Evolutionary conservation across 2,113 vertebrate species (phyloP), one percentile per base, ranked within the genome.

Genomic region (Silurus asotus): DNA sequence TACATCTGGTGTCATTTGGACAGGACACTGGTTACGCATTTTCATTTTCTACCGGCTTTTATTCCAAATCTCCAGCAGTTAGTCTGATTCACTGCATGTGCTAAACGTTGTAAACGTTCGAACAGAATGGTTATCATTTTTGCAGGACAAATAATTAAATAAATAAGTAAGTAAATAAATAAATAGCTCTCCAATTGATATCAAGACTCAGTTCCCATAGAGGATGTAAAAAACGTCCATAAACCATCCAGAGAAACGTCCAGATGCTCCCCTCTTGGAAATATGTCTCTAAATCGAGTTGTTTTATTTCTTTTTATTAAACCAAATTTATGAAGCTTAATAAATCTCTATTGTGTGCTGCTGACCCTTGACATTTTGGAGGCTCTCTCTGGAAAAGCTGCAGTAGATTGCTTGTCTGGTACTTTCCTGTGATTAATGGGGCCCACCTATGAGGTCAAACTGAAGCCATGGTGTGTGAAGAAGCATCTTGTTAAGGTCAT

Each of bases 351-450:
- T 85, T 81, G 48, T 49, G 37, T 80, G 64, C 64, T 69, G 70
- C 67, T 8, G 74, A 83, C 70, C 70, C 75, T 74, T 64, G 56
- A 49, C 25, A 25, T 64, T 59, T 79, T 55, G 53, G 49, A 67
- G 37, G 82, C 80, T 65, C 48, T 72, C 70, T 70, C 61, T 58
- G 8, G 84, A 79, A 81, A 51, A 62, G 4, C 81, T 58, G 74
- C 58, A 70, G 72, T 51, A 69, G 85, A 86, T 88, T 88, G 88
- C 58, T 82, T 81, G 84, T 88, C 85, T 82, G 65, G 76, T 62
- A 69, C 56, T 85, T 81, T 78, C 62, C 82, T 64, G 48, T 91
- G 89, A 91, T 90, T 87, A 91, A 89, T 91, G 78, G 37, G 72
- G 89, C 62, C 85, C 65, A 72, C 70, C 70, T 85, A 62, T 87